phyloP scores from a whole-genome alignment of 2,113 vertebrate genomes.

The Oreocharis arfaki region DNA sequence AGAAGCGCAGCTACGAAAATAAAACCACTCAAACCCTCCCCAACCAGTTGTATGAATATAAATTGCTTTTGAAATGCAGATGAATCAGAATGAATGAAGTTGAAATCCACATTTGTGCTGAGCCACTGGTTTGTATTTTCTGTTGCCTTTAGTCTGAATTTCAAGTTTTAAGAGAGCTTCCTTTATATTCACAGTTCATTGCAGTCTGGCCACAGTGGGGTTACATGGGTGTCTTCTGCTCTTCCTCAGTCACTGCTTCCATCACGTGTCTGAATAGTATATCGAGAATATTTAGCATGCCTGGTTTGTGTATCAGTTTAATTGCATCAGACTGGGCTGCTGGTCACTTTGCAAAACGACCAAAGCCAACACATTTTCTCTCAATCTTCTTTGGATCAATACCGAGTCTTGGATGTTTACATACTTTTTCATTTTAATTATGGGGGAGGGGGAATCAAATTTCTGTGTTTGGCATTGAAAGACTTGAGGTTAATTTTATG shows the following conservation, averaged over 20 bases:
- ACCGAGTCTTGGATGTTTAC: background rate
- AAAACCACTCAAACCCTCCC: background rate
- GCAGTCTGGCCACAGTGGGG: background rate
- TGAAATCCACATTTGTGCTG: background rate
- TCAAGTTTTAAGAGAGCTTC: background rate
- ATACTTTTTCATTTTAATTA: background rate
- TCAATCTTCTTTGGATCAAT: background rate
- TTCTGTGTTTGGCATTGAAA: background rate
- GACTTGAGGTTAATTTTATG: background rate
- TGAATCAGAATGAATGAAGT: background rate
- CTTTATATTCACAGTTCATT: background rate
- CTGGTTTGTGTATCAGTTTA: background rate
- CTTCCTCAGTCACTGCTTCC: background rate
- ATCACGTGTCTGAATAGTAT: background rate
- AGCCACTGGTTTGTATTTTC: background rate
- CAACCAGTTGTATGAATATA: background rate
- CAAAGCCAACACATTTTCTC: background rate
- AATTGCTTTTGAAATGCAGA: slow-evolving; percentile 11
- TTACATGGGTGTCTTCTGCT: background rate
- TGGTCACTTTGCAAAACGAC: background rate
- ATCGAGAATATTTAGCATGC: background rate
- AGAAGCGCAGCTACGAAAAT: background rate
- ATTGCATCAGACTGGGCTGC: background rate
- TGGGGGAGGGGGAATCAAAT: accelerated
- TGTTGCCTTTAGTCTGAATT: background rate